Evolutionary conservation across 2,888 invertebrate species (phyloP), one percentile per base, ranked within the genome.

Genomic region (Caenorhabditis sinica): DNA sequence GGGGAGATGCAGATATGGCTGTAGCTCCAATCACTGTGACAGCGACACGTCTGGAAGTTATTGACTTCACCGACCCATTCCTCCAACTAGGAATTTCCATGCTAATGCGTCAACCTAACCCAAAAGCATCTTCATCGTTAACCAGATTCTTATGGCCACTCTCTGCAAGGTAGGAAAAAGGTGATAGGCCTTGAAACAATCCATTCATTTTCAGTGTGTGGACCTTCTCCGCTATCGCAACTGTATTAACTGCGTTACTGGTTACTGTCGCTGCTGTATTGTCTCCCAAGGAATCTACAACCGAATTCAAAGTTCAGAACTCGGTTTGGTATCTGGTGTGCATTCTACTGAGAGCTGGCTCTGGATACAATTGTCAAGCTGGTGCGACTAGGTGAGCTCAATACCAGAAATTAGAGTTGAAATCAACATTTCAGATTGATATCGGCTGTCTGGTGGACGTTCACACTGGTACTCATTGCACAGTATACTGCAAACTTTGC

Each of bases 401-500:
- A n/a, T 33, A 56, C 58, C 20, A 51, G 17, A 49, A 4, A 13
- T 49, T 23, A 13, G n/a, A 51, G 6, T 20, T 23, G 9, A 23
- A 23, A 23, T 23, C 2, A 20, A 45, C 15, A 53, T 60, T 61
- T 33, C 56, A 85, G 87, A 56, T 75, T 86, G 25, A 82, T 87
- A 28, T 87, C 87, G 4, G 81, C 89, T 0, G 87, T 89, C n/a
- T 98, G 98, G 98, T 98, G 98, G 97, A 97, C 98, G 94, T 98
- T 99, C 94, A 98, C 98, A 0, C 95, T 98, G 51, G 98, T 98
- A 93, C 97, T 98, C 93, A 96, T 99, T 84, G 97, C 97, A 0
- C 98, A 98, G n/a, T 98, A 98, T 94, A 98, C 98, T 13, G 98
- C 98, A 20, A 96, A 97, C 94, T 94, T 98, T 92, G 98, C 98